Evolutionary conservation across 2,888 invertebrate species (phyloP), one percentile per base, ranked within the genome.

Genomic region (Elegia similella): DNA sequence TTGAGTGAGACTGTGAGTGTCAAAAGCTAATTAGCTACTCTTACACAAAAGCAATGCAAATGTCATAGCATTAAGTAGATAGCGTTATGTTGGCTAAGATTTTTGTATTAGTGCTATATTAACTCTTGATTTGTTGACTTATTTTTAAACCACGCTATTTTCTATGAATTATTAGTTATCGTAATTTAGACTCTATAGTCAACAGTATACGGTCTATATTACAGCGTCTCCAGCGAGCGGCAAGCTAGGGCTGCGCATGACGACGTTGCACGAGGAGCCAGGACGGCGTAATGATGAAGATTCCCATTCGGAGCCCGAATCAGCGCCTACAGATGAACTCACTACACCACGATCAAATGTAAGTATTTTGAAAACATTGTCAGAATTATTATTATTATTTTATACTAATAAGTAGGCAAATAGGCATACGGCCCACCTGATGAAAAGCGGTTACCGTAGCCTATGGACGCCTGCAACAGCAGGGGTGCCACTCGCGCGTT

Each of bases 221-320:
- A 64, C 84, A 95, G 96, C 96, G 69, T 97, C 97, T 43, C 97
- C 97, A 46, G 98, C 96, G 65, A 95, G 95, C 69, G 94, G 95
- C 64, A 98, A 98, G 88, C 84, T 97, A 71, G 95, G 96, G 48
- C 93, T 97, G 73, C 94, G 98, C 50, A 97, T 98, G 97, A 97
- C 97, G 53, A 98, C 98, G 0, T 86, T 98, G 47, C 96, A 98
- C 76, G 98, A 98, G 82, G 98, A 98, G 84, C 95, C 95, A 10
- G 88, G 88, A 1, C 69, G 89, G 10, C 72, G 86, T 10, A 86
- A 85, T 62, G 88, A 88, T 43, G 92, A 92, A 1, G 92, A 92
- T 60, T 91, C 92, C 0, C 92, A 90, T 59, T 92, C 92, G 1
- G 92, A 92, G 65, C 92, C 92, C 0, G 92, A 92, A 58, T 82